Percentiles rank a stretch among this genome's conserved stretches.
These are phyloP conservation scores for Hafferia zeledoni DNA, from an alignment of 2,797 vertebrate genomes.

Conservation along the genomic window DNA sequence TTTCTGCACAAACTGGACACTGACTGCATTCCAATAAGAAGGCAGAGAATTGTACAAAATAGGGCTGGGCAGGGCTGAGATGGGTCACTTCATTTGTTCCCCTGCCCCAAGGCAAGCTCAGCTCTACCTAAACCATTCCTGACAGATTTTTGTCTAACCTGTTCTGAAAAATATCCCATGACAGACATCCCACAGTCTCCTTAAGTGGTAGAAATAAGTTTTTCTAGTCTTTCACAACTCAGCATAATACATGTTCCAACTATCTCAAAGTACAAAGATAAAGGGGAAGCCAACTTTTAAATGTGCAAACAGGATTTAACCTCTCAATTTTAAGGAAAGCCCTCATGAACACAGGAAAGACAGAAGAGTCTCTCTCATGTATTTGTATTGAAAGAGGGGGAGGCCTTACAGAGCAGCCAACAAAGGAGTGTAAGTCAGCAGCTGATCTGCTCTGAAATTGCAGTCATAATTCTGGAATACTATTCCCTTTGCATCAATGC, in stretches of 20 bases:
- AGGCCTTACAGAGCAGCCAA: background rate
- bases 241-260: background rate
- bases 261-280: background rate
- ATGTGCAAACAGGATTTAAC: background rate
- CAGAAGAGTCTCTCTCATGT: background rate
- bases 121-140: background rate
- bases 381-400: background rate
- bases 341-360: background rate
- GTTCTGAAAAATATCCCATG: background rate
- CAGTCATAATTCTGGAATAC: background rate
- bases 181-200: background rate
- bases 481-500: background rate
- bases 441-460: background rate
- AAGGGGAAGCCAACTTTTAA: background rate
- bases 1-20: background rate
- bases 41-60: background rate
- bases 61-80: background rate
- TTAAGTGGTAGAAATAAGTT: background rate
- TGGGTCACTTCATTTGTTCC: background rate
- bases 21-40: background rate
- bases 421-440: background rate
- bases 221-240: background rate
- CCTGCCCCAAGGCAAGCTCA: background rate
- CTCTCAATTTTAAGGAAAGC: background rate
- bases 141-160: constrained; percentile 12